Base-by-base conservation (phyloP, 2,113 vertebrate genomes). In the Neotragus moschatus region DNA sequence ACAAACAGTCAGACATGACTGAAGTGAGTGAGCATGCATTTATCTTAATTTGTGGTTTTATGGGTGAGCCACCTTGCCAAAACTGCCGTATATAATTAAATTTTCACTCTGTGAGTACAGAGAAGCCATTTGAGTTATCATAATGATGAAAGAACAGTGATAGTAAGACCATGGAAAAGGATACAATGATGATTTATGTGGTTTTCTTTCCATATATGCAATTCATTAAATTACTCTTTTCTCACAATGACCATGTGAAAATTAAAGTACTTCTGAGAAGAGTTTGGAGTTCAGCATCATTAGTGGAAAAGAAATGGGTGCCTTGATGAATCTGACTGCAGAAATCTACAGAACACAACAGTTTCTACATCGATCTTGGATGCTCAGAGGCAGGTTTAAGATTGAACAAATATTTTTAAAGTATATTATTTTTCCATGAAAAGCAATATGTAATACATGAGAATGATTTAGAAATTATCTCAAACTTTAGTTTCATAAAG, bases 171-270 rank as follows among this genome's bases (percentile, higher is more conserved):
- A 98, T 84, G 86, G 91, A 97, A 98, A 98, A 98, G 84, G 92
- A 98, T 97, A 97, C 77, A 96, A 98, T 99, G 98, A 99, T 99
- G 99, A 99, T 99, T 99, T 99, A 99, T 99, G 98, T 88, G 98
- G 98, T 98, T 99, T 99, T 99, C 98, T 97, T 99, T 98, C 99
- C 96, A 98, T 98, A 98, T 99, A 99, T 99, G 98, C 98, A 99
- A 98, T 99, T 99, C 99, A 99, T 99, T 99, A 99, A 99, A 99
- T 99, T 99, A 99, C 99, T 99, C 99, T 99, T 99, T 99, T 98
- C 98, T 98, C 91, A 96, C 99, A 99, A 99, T 99, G 99, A 99
- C 99, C 98, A 95, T 99, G 98, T 98, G 98, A 99, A 99, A 99
- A 99, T 99, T 99, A 99, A 99, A 99, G 98, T 98, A 99, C 98